Base-by-base conservation (phyloP, 1,140 invertebrate species). In the Hylaeus anthracinus region DNA sequence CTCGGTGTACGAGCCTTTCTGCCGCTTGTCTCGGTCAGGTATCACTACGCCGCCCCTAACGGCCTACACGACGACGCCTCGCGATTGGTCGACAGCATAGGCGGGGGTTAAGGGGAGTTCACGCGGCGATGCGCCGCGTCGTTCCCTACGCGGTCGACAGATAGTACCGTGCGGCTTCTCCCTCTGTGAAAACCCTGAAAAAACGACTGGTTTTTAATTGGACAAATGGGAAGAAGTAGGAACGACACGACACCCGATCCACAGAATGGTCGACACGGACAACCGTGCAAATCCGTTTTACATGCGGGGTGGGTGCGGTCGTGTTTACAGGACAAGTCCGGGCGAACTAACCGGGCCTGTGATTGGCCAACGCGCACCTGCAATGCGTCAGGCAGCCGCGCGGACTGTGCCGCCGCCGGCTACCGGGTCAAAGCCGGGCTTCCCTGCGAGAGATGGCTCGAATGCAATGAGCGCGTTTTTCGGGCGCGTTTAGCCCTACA, bases 341-440 rank as follows among this genome's bases (percentile, higher is more conserved):
- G 91, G 91, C 91, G 89, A 92, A 92, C 90, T 91, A 91, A 92
- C 88, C 90, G 88, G 88, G 77, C 91, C 92, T 91, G 90, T 92
- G 95, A 96, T 96, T 96, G 96, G 96, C 94, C 94, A 94, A 91
- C 94, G 94, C 94, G 95, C 95, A 96, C 96, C 96, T 96, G 96
- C 96, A 97, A 96, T 97, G 96, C 96, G 96, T 96, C 96, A 96
- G 95, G 93, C 93, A 91, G 88, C 89, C 91, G 93, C 89, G 90
- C 89, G 88, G 88, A 87, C 86, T 86, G 83, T 88, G 88, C 88
- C 85, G 88, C 83, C 87, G 84, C 86, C 87, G 85, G 82, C 87
- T 87, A 88, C 87, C 88, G 88, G 89, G 89, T 90, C 89, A 90
- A 87, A 89, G 88, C 87, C 88, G 84, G 88, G 87, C 88, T 88